Base-by-base conservation (phyloP, 1,140 invertebrate species). In the Cryptotermes secundus region DNA sequence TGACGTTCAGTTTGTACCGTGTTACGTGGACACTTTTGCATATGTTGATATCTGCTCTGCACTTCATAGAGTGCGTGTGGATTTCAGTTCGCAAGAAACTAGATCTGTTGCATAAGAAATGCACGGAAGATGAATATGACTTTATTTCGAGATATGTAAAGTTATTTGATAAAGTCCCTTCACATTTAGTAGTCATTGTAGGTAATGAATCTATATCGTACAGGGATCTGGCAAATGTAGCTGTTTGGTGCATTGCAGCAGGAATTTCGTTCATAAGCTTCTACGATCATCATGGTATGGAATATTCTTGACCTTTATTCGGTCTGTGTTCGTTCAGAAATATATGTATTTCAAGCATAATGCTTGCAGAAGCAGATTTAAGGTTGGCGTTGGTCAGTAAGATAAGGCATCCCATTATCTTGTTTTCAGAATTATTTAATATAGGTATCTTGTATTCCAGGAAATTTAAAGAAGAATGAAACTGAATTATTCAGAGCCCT, bases 201-300 rank as follows among this genome's bases (percentile, higher is more conserved):
- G 91, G 90, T 79, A 84, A 86, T 81, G 91, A 92, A 86, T 87
- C 90, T 79, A 88, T 90, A 35, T 91, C 90, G 7, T 88, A 90
- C 35, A 80, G 86, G 42, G 91, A 92, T 87, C 88, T 95, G 83
- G 91, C 92, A 53, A 92, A 91, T 80, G 87, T 95, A 79, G 90
- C 94, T 81, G 89, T 92, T 34, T 95, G 94, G 94, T 93, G 92
- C 88, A 87, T 94, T 36, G 89, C 91, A 38, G 89, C 92, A 86
- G 92, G 92, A 86, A 92, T 95, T 86, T 90, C 92, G 79, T 93
- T 91, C 88, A 88, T 95, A 86, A 95, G 92, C 87, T 94, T 95
- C 87, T 93, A 94, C 88, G 94, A 95, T 89, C 89, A 92, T 87
- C 91, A 92, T 90, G 94, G 94, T 95, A 92, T 90, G 86, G 85